A percentile compares a stretch with the other conserved stretches of the same genome.
phyloP scores from a whole-genome alignment of 2,888 invertebrate genomes.

The Callosobruchus maculatus region DNA sequence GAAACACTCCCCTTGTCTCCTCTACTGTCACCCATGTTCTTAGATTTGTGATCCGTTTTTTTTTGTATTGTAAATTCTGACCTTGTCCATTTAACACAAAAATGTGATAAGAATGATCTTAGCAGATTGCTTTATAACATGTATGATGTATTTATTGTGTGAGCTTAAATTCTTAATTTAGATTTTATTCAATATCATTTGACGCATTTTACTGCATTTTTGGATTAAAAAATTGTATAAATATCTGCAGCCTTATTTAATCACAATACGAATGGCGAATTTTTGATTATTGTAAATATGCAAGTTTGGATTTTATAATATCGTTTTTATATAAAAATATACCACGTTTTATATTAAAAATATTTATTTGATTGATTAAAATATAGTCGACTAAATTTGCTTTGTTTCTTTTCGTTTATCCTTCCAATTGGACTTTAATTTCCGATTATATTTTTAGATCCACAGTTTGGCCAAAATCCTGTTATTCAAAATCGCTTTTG shows the following conservation, averaged over 20 bases:
- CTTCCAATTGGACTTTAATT: background rate
- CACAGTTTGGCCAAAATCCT: background rate
- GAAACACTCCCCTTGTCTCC: no score
- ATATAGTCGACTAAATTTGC: background rate
- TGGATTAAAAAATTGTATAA: background rate
- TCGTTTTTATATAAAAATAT: background rate
- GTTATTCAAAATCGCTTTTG: background rate
- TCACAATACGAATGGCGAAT: background rate
- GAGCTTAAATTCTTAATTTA: background rate
- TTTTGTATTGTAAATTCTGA: no score
- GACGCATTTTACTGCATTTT: background rate
- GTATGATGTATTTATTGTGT: background rate
- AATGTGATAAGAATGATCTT: background rate
- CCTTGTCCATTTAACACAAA: background rate
- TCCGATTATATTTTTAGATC: background rate
- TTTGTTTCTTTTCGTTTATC: background rate
- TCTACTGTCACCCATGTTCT: no score
- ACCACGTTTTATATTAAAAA: background rate
- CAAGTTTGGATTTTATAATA: background rate
- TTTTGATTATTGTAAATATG: background rate
- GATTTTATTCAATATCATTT: background rate
- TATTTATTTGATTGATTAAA: background rate
- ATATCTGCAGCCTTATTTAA: background rate
- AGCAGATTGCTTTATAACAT: background rate
- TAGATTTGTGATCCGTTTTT: no score